phyloP scores from a whole-genome alignment of 2,113 vertebrate species.

The Chamaea fasciata region DNA sequence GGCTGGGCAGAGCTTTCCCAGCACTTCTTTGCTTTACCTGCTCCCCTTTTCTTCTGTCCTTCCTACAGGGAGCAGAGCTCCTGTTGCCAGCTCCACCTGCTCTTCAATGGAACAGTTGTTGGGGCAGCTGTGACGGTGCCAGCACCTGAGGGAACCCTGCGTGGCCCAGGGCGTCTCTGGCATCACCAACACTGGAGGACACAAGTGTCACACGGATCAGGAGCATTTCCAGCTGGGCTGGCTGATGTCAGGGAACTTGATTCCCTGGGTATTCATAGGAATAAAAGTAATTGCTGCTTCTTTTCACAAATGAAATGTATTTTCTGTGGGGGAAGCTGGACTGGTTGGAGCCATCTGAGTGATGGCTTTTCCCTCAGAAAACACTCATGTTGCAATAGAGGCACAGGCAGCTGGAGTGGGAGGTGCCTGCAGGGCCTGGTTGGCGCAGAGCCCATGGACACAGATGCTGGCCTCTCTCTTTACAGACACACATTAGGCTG shows the following conservation, averaged over 20 bases:
- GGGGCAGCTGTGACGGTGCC: neutral
- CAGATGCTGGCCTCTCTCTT: neutral
- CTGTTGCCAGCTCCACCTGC: neutral
- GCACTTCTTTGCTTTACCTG: neutral
- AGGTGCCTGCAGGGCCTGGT: neutral
- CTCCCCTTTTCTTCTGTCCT: neutral
- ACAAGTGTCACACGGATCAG: neutral
- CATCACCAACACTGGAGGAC: neutral
- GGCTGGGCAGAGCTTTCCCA: neutral
- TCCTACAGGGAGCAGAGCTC: neutral
- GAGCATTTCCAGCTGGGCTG: fast-evolving
- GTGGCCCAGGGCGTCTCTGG: fast-evolving
- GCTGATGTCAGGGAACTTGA: neutral
- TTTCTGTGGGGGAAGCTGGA: neutral
- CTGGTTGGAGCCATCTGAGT: neutral
- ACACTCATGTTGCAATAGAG: fast-evolving
- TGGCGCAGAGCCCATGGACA: neutral
- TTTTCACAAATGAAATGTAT: neutral
- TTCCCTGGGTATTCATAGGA: neutral
- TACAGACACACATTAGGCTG: neutral
- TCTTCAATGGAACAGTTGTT: neutral
- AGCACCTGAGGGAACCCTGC: neutral
- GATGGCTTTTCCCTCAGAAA: neutral
- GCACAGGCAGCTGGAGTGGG: neutral
- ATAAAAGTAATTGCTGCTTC: conserved; percentile 4